Percentiles rank a stretch among this genome's conserved stretches.
These are phyloP conservation scores for Sakesphorus luctuosus DNA, from an alignment of 2,113 vertebrate species.

Conservation along the genomic window DNA sequence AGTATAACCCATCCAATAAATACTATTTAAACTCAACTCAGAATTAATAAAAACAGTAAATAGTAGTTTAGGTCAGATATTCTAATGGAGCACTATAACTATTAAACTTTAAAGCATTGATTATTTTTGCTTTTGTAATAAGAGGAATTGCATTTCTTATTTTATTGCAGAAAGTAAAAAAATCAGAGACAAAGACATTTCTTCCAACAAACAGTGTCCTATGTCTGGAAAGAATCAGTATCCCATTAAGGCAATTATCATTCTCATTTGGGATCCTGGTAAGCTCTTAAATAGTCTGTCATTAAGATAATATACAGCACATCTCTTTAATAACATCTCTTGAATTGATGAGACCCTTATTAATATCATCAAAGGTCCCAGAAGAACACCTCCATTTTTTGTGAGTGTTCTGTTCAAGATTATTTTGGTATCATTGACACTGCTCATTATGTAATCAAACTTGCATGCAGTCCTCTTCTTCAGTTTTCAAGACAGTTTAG, in stretches of 20 bases:
- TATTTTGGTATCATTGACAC: background rate
- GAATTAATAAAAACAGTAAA: conserved; percentile 11
- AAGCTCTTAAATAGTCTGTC: conserved; percentile 39
- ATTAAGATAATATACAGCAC: conserved; percentile 52
- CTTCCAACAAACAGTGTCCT: conserved; percentile 2
- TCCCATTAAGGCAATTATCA: conserved; percentile 36
- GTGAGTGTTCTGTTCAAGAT: conserved; percentile 1
- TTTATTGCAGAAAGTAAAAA: background rate
- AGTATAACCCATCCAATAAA: background rate
- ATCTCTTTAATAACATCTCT: conserved; percentile 40
- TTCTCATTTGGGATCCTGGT: conserved; percentile 43
- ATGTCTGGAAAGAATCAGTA: background rate
- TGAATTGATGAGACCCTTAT: conserved; percentile 50
- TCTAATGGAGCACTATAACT: background rate
- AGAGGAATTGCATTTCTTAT: background rate
- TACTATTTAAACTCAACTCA: background rate
- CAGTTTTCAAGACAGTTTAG: background rate
- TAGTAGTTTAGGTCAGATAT: background rate
- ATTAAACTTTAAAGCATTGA: background rate
- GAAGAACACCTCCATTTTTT: conserved; percentile 7
- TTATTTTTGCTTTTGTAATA: conserved; percentile 33
- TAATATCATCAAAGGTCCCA: conserved; percentile 15
- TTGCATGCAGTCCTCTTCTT: background rate
- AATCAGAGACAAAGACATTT: background rate
- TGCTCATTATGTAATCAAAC: background rate